These are phyloP conservation scores for Aleiodes testaceus DNA, from an alignment of 2,888 invertebrate species.

Conservation along the genomic window DNA sequence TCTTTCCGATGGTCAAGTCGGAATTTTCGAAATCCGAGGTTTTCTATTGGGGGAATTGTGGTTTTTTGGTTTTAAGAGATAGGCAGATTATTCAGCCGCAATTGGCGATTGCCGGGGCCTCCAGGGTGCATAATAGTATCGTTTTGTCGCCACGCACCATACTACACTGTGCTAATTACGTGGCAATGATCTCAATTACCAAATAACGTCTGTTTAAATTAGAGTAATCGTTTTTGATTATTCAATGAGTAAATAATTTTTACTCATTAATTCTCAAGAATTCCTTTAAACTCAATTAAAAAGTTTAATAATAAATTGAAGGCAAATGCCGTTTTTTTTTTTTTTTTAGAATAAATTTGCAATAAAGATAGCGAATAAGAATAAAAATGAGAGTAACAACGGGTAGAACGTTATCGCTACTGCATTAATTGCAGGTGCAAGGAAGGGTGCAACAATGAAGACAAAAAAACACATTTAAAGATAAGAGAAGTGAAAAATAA, in stretches of 20 bases:
- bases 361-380: slow-evolving; percentile 33
- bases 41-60: too few species aligned
- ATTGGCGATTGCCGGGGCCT: slow-evolving; percentile 48
- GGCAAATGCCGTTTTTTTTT: too few species aligned
- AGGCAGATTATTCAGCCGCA: background rate
- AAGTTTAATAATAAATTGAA: slow-evolving; percentile 4
- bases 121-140: slow-evolving; percentile 51
- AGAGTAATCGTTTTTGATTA: slow-evolving; percentile 55
- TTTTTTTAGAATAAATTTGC: slow-evolving; percentile 6
- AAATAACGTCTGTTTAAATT: slow-evolving; percentile 65
- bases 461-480: background rate
- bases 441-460: slow-evolving; percentile 1
- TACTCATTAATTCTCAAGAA: too few species aligned
- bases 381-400: too few species aligned
- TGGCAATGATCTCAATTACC: slow-evolving; percentile 65
- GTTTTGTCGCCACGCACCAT: slow-evolving; percentile 57
- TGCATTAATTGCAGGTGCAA: background rate
- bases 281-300: too few species aligned
- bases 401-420: too few species aligned
- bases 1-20: too few species aligned
- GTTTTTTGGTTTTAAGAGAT: background rate
- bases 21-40: too few species aligned
- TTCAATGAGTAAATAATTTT: slow-evolving; percentile 33
- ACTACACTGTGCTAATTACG: slow-evolving; percentile 68
- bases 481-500: background rate